phyloP scores from a whole-genome alignment of 2,113 vertebrate genomes.

The Menura novaehollandiae region DNA sequence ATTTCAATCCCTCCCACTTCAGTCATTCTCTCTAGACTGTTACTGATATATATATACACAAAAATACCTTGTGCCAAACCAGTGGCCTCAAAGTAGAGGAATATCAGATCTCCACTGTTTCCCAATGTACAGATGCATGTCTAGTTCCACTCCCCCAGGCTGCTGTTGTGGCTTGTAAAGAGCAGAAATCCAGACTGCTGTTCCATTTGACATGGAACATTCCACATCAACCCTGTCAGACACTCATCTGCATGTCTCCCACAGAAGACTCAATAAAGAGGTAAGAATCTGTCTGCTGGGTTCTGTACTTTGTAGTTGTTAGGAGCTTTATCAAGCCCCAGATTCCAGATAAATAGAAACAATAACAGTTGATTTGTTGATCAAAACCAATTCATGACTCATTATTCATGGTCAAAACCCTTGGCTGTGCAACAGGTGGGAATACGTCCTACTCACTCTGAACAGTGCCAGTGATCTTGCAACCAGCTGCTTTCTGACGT shows the following conservation, averaged over 20 bases:
- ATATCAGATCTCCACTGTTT: background rate
- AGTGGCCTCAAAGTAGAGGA: background rate
- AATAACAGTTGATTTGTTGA: slow-evolving; percentile 30
- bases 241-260: background rate
- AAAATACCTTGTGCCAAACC: background rate
- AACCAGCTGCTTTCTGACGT: background rate
- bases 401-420: slow-evolving; percentile 20
- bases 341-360: slow-evolving; percentile 33
- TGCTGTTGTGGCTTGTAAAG: background rate
- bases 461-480: slow-evolving; percentile 22
- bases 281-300: background rate
- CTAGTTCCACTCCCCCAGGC: background rate
- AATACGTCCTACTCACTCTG: slow-evolving; percentile 10
- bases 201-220: background rate
- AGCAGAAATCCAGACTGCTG: background rate
- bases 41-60: too few relatives aligned
- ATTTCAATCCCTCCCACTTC: background rate
- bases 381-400: slow-evolving; percentile 44
- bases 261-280: background rate
- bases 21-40: background rate
- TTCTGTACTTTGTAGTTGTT: background rate
- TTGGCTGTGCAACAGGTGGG: background rate
- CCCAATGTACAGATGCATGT: background rate
- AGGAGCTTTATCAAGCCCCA: background rate
- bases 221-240: background rate